A percentile compares a stretch with the other conserved stretches of the same genome.
Conservation (phyloP, 2,797 vertebrate species). For the Coreius guichenoti region DNA sequence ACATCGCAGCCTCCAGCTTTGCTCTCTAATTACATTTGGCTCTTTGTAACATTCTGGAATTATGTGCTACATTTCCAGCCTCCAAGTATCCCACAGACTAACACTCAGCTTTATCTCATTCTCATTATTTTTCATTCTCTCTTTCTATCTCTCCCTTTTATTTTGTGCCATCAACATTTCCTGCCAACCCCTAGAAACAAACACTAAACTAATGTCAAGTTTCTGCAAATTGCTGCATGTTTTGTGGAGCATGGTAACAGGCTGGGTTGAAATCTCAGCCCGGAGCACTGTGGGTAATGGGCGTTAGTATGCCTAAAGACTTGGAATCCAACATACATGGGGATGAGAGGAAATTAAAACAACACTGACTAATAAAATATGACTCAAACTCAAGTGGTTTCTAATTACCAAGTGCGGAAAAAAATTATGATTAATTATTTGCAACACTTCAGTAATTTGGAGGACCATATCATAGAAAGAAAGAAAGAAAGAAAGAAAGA, state of each 20-base stretch:
- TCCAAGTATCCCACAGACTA: conserved; percentile 31
- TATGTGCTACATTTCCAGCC: conserved; percentile 32
- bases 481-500: neutral
- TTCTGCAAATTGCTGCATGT: conserved; percentile 11
- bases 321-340: neutral
- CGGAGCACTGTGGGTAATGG: neutral
- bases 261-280: conserved; percentile 13
- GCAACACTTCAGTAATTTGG: conserved; percentile 3
- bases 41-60: conserved; percentile 43
- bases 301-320: neutral
- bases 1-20: conserved; percentile 43
- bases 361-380: neutral
- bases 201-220: neutral
- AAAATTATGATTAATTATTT: neutral
- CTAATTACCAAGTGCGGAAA: neutral
- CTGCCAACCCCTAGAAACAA: conserved; percentile 22
- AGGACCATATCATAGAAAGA: neutral
- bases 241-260: conserved; percentile 5
- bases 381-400: conserved; percentile 15
- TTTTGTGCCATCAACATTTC: conserved; percentile 17
- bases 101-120: conserved; percentile 24
- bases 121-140: conserved; percentile 38
- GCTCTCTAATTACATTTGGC: conserved; percentile 48
- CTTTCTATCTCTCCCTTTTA: conserved; percentile 31
- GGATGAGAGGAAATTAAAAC: neutral